A percentile compares a stretch with the other conserved stretches of the same genome.
phyloP scores from a whole-genome alignment of 1,140 invertebrate genomes.

The Ooceraea biroi region DNA sequence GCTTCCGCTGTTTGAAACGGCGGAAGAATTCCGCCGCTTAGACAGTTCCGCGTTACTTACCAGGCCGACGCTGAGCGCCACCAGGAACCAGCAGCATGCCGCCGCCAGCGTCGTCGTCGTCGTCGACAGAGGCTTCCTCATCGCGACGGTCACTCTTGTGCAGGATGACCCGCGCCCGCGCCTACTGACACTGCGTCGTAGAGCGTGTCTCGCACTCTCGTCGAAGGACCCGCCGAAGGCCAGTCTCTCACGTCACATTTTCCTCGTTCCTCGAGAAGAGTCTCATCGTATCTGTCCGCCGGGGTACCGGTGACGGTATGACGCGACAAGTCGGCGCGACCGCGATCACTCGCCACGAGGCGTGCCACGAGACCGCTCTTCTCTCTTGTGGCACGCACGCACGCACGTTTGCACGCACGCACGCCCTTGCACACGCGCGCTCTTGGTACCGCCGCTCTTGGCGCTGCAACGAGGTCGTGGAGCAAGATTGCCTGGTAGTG shows the following conservation, averaged over 20 bases:
- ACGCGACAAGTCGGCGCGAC: slow-evolving; percentile 4
- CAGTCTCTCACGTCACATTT: slow-evolving; percentile 75
- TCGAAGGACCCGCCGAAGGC: slow-evolving; percentile 42
- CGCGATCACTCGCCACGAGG: slow-evolving; percentile 62
- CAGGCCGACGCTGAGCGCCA: slow-evolving; percentile 69
- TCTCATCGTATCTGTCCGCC: slow-evolving; percentile 71
- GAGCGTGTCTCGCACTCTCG: slow-evolving; percentile 56
- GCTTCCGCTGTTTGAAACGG: slow-evolving; percentile 8
- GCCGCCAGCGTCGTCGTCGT: slow-evolving; percentile 28
- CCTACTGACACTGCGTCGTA: slow-evolving; percentile 51
- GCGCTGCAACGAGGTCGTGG: not conserved
- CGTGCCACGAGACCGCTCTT: slow-evolving; percentile 49
- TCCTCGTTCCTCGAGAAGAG: slow-evolving; percentile 68
- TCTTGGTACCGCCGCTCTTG: slow-evolving; percentile 20
- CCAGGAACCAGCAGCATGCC: slow-evolving; percentile 69
- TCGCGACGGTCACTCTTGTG: slow-evolving; percentile 65
- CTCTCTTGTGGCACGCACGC: not conserved
- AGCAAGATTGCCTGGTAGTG: slow-evolving; percentile 32
- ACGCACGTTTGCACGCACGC: not conserved
- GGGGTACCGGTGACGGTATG: slow-evolving; percentile 16
- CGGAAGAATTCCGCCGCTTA: not conserved
- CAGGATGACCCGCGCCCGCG: slow-evolving; percentile 48
- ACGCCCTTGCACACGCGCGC: slow-evolving; percentile 2
- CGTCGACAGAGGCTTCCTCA: slow-evolving; percentile 65
- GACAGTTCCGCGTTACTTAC: slow-evolving; percentile 62